phyloP scores from a whole-genome alignment of 1,140 invertebrate genomes.

The Aphelinus atriplicis region DNA sequence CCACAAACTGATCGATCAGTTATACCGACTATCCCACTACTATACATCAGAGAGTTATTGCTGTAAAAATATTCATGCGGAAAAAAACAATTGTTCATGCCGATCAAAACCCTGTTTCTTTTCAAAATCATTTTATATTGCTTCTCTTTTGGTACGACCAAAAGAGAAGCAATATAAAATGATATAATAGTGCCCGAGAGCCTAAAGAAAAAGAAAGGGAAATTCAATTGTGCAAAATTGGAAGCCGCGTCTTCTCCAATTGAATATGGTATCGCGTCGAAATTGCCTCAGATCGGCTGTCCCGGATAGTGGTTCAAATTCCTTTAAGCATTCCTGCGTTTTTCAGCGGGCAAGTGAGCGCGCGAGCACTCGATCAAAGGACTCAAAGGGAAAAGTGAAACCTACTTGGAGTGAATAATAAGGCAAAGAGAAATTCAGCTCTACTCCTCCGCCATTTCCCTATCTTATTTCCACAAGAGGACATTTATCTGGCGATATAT shows the following conservation, averaged over 20 bases:
- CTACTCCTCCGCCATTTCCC: background rate
- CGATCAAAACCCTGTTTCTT: too few species aligned
- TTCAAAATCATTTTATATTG: too few species aligned
- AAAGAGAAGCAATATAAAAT: slow-evolving; percentile 20
- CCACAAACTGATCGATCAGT: slow-evolving; percentile 16
- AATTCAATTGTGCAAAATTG: slow-evolving; percentile 25
- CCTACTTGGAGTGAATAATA: background rate
- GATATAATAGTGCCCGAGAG: background rate
- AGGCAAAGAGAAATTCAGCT: slow-evolving; percentile 2
- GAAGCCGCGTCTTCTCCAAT: slow-evolving; percentile 20
- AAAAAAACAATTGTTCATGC: too few species aligned
- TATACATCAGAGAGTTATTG: too few species aligned
- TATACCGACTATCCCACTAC: background rate
- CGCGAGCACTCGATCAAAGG: slow-evolving; percentile 1
- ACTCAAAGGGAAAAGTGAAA: background rate
- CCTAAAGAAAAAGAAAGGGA: background rate
- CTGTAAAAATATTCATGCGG: too few species aligned
- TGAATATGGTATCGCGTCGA: slow-evolving; percentile 14
- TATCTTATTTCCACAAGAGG: too few species aligned
- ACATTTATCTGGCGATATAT: too few species aligned
- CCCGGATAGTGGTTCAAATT: slow-evolving; percentile 7
- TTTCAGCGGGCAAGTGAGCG: background rate
- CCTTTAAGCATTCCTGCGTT: background rate
- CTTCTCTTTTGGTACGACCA: too few species aligned
- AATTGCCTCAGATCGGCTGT: slow-evolving; percentile 3